These are phyloP conservation scores for Hirudinaria manillensis DNA, from an alignment of 2,888 invertebrate genomes.

Conservation along the genomic window DNA sequence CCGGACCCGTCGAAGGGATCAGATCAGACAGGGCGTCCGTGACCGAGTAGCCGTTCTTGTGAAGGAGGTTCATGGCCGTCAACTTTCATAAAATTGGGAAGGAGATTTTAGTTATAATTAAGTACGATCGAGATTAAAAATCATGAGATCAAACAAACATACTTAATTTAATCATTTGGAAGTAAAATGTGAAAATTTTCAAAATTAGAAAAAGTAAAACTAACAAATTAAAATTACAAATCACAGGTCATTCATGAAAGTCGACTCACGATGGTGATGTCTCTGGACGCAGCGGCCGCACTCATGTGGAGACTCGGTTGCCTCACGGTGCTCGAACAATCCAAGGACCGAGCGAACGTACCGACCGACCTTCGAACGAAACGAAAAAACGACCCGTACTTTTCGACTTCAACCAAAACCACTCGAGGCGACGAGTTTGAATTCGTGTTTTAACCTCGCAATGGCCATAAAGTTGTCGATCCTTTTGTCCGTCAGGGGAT, in stretches of 20 bases:
- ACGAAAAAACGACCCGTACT: conserved; percentile 21
- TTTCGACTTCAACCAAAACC: too few relatives aligned
- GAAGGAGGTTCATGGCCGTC: conserved; percentile 95
- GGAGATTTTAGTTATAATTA: not conserved
- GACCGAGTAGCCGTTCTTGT: conserved; percentile 84
- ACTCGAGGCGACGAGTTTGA: not conserved
- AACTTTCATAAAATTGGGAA: conserved; percentile 62
- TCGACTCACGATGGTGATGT: conserved; percentile 68
- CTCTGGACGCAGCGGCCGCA: conserved; percentile 95
- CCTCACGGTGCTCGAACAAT: conserved; percentile 94
- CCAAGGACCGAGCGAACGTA: conserved; percentile 94
- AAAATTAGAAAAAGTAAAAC: not conserved
- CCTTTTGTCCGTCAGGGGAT: conserved; percentile 80
- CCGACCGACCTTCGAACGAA: conserved; percentile 69
- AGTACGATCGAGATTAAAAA: not conserved
- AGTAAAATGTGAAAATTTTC: not conserved
- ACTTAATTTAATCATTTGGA: not conserved
- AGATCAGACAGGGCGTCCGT: conserved; percentile 83
- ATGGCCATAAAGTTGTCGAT: conserved; percentile 96
- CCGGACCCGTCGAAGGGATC: conserved; percentile 89
- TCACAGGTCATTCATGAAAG: not conserved
- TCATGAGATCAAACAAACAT: not conserved
- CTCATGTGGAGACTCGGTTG: conserved; percentile 98
- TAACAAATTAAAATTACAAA: not conserved
- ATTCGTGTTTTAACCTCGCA: conserved; percentile 61